Conservation (phyloP, 2,888 invertebrate genomes). For the Coelopa pilipes region DNA sequence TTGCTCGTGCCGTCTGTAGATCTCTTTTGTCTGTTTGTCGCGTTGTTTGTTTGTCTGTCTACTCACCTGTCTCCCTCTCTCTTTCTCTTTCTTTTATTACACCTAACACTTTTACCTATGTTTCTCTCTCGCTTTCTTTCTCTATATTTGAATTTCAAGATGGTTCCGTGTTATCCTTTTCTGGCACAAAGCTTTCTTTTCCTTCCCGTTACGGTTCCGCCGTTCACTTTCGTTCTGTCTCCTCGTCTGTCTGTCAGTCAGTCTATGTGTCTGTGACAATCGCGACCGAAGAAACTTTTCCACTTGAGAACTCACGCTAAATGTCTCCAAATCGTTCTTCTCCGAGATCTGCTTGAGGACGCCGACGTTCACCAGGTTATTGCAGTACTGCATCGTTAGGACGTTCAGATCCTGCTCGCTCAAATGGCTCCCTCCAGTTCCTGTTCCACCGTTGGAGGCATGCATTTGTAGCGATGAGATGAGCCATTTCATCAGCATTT, state of each 20-base stretch:
- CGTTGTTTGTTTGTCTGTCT: background rate
- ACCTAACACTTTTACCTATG: background rate
- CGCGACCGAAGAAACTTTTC: too few relatives aligned
- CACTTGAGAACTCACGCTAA: slow-evolving; percentile 47
- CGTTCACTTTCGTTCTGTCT: background rate
- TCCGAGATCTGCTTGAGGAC: slow-evolving; percentile 84
- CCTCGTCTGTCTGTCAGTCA: too few relatives aligned
- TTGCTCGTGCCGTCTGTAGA: too few relatives aligned
- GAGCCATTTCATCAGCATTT: slow-evolving; percentile 92
- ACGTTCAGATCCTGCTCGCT: slow-evolving; percentile 78
- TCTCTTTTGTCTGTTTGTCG: too few relatives aligned
- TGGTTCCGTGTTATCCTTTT: too few relatives aligned
- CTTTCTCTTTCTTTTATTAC: background rate
- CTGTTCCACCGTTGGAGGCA: slow-evolving; percentile 62
- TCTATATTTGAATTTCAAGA: background rate
- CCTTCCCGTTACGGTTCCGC: background rate
- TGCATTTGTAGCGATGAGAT: slow-evolving; percentile 78
- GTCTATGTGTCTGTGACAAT: too few relatives aligned
- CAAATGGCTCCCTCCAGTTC: slow-evolving; percentile 52
- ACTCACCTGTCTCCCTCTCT: background rate
- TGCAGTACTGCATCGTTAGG: slow-evolving; percentile 85
- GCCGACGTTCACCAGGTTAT: slow-evolving; percentile 87
- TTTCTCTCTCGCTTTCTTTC: background rate
- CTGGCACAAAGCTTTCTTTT: too few relatives aligned
- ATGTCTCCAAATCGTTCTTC: slow-evolving; percentile 69